A percentile compares a stretch with the other conserved stretches of the same genome.
Conservation (phyloP, 1,140 invertebrate species). For the Diabrotica virgifera region DNA sequence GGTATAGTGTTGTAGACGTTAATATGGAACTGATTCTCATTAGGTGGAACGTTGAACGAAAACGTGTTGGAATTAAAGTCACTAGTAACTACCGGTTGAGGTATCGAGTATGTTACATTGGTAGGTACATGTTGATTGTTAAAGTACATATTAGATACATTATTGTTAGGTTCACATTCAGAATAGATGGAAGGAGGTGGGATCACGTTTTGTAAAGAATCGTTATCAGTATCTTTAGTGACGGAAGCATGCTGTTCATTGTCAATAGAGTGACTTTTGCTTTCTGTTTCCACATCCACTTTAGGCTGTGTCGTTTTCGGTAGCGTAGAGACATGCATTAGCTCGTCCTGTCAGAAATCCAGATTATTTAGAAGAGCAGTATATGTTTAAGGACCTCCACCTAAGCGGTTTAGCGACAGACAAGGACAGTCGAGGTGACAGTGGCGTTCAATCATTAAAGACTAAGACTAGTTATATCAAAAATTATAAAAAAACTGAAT, state of each 20-base stretch:
- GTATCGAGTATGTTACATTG: conserved; percentile 4
- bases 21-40: conserved; percentile 20
- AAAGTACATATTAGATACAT: conserved; percentile 1
- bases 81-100: background rate
- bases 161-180: background rate
- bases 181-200: conserved; percentile 12
- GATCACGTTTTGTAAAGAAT: background rate
- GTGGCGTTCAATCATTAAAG: background rate
- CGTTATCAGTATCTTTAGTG: background rate
- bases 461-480: no score
- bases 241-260: background rate
- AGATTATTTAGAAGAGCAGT: background rate
- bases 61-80: conserved; percentile 13
- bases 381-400: conserved; percentile 14
- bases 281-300: conserved; percentile 25
- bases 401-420: conserved; percentile 15
- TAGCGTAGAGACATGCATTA: conserved; percentile 29
- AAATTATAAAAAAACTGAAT: no score
- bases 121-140: background rate
- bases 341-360: conserved; percentile 27
- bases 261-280: conserved; percentile 3
- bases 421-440: conserved; percentile 10
- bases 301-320: conserved; percentile 29
- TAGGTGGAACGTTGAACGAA: conserved; percentile 5
- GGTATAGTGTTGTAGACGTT: conserved; percentile 24